Evolutionary conservation across 2,797 vertebrate species (phyloP).

Genomic region (Urophycis tenuis): DNA sequence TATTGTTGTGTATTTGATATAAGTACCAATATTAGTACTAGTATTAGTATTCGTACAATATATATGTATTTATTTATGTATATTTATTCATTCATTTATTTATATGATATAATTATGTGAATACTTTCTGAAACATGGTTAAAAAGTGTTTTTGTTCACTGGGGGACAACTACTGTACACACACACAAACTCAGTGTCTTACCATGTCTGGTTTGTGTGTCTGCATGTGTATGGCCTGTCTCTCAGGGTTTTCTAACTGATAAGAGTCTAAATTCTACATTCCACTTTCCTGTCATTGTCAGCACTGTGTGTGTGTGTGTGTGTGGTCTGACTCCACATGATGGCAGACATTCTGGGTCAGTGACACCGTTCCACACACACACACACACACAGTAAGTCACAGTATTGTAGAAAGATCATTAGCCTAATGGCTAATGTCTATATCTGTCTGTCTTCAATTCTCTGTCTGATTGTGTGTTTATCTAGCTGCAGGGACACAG

Average conservation of each 20-base stretch:
- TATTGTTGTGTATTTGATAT: too few species aligned
- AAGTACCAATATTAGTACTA: too few species aligned
- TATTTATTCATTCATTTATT: too few species aligned
- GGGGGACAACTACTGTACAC: background rate
- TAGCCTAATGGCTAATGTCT: background rate
- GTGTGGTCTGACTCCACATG: conserved; percentile 8
- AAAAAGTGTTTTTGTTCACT: background rate
- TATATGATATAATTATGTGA: background rate
- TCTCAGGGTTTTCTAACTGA: background rate
- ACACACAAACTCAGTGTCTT: background rate
- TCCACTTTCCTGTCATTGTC: conserved; percentile 6
- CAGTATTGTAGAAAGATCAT: background rate
- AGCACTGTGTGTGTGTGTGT: conserved; percentile 15
- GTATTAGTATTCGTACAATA: background rate
- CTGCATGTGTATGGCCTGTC: background rate
- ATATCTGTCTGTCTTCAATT: background rate
- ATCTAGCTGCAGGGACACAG: conserved; percentile 40
- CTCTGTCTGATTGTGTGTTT: conserved; percentile 5
- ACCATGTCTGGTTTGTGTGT: background rate
- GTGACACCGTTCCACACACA: background rate
- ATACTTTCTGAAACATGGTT: background rate
- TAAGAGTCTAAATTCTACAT: background rate
- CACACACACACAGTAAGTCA: background rate
- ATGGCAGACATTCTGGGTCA: background rate
- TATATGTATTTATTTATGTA: too few species aligned